These are phyloP conservation scores for Dasyprocta punctata DNA, from an alignment of 2,113 vertebrate genomes.

Conservation along the genomic window DNA sequence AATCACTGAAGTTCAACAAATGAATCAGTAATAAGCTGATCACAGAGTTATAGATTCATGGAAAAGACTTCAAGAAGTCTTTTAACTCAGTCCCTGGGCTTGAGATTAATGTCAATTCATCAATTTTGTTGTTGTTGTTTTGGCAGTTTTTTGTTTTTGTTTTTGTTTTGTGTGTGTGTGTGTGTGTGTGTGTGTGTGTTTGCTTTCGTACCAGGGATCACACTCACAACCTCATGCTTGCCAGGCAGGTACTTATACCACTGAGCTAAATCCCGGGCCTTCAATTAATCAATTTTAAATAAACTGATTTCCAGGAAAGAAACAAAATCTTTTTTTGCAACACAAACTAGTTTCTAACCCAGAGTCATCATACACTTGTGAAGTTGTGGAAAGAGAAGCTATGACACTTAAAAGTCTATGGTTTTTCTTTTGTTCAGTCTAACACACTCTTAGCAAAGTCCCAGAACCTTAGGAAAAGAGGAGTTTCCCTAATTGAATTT, in stretches of 20 bases:
- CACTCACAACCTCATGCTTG: no score
- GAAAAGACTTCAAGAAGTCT: neutral
- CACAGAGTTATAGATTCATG: neutral
- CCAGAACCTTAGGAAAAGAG: neutral
- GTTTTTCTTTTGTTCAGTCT: neutral
- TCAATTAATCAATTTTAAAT: no score
- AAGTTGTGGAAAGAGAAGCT: neutral
- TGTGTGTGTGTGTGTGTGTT: no score
- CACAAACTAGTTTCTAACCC: neutral
- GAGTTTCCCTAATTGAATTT: no score
- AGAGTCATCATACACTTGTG: neutral
- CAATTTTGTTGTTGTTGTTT: no score
- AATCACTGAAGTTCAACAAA: neutral
- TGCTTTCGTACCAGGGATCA: no score
- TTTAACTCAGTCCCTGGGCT: neutral
- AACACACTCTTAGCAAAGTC: neutral
- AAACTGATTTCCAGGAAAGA: neutral
- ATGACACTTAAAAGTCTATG: neutral
- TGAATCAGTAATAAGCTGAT: neutral
- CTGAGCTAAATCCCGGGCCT: no score
- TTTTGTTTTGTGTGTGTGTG: no score
- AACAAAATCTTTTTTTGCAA: neutral
- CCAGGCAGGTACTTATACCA: no score
- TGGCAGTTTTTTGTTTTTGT: no score
- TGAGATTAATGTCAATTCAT: neutral